Evolutionary conservation across 2,113 vertebrate genomes (phyloP).

Genomic region (Lagenorhynchus albirostris): DNA sequence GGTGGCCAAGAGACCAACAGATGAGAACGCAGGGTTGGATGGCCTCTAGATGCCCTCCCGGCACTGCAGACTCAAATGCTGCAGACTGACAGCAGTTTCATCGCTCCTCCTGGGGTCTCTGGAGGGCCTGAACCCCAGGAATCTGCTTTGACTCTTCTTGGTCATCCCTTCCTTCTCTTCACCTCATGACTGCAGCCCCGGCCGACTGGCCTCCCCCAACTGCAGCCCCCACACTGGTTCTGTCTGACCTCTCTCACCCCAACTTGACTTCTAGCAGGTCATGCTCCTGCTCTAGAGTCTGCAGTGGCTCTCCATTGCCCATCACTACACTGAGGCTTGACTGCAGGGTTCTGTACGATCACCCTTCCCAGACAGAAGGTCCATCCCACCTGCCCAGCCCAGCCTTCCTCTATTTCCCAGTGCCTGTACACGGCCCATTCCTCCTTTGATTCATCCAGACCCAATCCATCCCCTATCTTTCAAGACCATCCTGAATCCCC

Average conservation of each 20-base stretch:
- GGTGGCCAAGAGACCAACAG: not conserved
- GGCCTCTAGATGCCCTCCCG: not conserved
- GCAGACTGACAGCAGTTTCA: not conserved
- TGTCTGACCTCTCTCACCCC: not conserved
- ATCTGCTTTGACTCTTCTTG: not conserved
- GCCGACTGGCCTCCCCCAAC: not conserved
- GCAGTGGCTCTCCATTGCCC: not conserved
- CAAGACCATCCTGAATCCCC: not conserved
- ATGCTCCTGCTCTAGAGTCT: not conserved
- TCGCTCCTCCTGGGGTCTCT: not conserved
- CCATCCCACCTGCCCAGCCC: not conserved
- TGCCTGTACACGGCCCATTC: not conserved
- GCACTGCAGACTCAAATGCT: not conserved
- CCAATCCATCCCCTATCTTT: not conserved
- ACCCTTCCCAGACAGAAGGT: not conserved
- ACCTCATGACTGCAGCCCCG: not conserved
- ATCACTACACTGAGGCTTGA: not conserved
- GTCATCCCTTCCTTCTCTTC: not conserved
- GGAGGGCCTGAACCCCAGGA: not conserved
- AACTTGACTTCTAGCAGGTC: not conserved
- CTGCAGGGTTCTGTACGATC: not conserved
- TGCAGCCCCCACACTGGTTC: not conserved
- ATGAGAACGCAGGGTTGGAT: fast-evolving
- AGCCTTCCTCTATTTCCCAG: not conserved
- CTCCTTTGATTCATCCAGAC: not conserved